Evolutionary conservation across 2,888 invertebrate genomes (phyloP).

Genomic region (Ectobius pallidus): DNA sequence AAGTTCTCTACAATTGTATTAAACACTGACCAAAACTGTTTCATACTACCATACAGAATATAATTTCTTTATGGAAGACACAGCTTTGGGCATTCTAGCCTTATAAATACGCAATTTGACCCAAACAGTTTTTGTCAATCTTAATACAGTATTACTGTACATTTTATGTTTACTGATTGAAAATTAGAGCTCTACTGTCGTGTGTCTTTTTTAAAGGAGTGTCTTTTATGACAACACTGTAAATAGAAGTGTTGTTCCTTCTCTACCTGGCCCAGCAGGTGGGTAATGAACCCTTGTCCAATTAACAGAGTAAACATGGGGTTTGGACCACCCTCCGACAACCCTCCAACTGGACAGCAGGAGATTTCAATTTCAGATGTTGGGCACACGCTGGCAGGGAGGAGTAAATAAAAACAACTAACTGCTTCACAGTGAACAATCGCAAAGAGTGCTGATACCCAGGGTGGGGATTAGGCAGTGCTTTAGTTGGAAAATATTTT

Average conservation of each 20-base stretch:
- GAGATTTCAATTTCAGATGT: slow-evolving; percentile 42
- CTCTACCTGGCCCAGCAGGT: slow-evolving; percentile 8
- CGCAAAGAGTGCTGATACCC: too few species aligned
- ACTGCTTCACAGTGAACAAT: too few species aligned
- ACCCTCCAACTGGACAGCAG: slow-evolving; percentile 21
- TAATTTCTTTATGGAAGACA: too few species aligned
- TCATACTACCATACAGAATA: too few species aligned
- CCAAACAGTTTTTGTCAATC: neutral
- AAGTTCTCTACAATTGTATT: too few species aligned
- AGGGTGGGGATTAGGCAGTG: too few species aligned
- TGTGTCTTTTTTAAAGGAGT: neutral
- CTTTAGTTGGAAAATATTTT: too few species aligned
- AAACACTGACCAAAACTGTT: too few species aligned
- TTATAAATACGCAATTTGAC: neutral
- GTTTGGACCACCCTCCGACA: slow-evolving; percentile 24
- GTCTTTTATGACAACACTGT: neutral
- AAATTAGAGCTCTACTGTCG: neutral
- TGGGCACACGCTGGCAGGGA: neutral
- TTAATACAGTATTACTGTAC: neutral
- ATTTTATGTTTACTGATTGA: neutral
- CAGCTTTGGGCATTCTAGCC: neutral
- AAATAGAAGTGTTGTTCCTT: neutral
- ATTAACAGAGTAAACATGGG: slow-evolving; percentile 41
- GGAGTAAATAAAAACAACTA: too few species aligned
- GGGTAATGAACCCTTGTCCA: slow-evolving; percentile 34